These are phyloP conservation scores for Atlantisia rogersi DNA, from an alignment of 2,113 vertebrate species.

Conservation along the genomic window DNA sequence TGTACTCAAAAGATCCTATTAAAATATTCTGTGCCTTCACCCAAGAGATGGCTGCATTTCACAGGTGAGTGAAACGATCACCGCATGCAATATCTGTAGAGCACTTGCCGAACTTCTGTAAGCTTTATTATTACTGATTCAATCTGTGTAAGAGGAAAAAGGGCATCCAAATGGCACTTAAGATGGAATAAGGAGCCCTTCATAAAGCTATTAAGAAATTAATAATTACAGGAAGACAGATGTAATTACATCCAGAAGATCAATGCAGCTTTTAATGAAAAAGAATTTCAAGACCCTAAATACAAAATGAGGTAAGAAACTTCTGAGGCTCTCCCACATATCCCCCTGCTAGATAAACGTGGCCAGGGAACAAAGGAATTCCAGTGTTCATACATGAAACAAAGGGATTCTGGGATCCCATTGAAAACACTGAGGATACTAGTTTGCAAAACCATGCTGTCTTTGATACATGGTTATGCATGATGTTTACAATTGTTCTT, in stretches of 20 bases:
- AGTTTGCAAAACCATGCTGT: not conserved
- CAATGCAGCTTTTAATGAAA: conserved; percentile 57
- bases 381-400: not conserved
- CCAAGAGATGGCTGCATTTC: conserved; percentile 4
- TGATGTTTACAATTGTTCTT: not conserved
- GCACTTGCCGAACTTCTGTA: conserved; percentile 45
- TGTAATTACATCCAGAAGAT: conserved; percentile 60
- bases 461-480: not conserved
- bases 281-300: conserved; percentile 53
- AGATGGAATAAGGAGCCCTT: conserved; percentile 56
- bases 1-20: not conserved
- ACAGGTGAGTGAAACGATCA: conserved; percentile 40
- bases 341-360: not conserved
- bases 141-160: conserved; percentile 53
- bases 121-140: conserved; percentile 53
- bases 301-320: conserved; percentile 11
- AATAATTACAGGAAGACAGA: conserved; percentile 71
- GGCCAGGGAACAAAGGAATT: not conserved
- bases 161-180: conserved; percentile 61
- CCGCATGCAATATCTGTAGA: not conserved
- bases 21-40: conserved; percentile 4
- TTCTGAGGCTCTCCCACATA: not conserved
- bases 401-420: not conserved
- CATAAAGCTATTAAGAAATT: conserved; percentile 71
- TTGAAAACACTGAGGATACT: not conserved